phyloP scores from a whole-genome alignment of 35 echinoderm and acorn worm genomes.

The Apostichopus californicus region DNA sequence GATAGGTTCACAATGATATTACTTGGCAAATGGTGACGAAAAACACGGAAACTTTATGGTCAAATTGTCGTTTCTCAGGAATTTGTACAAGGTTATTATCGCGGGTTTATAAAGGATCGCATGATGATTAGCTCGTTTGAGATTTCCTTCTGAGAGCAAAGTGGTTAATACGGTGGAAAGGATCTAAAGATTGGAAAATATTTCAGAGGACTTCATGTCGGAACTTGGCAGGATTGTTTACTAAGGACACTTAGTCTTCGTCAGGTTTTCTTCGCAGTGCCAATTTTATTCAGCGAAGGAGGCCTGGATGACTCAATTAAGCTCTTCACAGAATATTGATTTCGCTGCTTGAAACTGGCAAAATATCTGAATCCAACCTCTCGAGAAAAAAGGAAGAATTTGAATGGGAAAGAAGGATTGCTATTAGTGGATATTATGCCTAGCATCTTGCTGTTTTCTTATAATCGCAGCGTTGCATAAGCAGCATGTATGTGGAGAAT shows the following conservation, averaged over 20 bases:
- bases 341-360: neutral
- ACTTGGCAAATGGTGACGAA: conserved; percentile 5
- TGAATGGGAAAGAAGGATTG: neutral
- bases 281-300: neutral
- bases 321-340: conserved; percentile 13
- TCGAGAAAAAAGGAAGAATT: neutral
- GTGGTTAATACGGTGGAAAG: neutral
- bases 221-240: neutral
- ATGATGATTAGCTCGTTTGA: neutral
- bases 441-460: too few relatives aligned
- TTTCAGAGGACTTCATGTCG: neutral
- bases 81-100: neutral
- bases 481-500: too few relatives aligned
- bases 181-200: neutral
- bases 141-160: neutral
- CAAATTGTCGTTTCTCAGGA: neutral
- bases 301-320: conserved; percentile 35
- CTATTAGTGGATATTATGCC: too few relatives aligned
- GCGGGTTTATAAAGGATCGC: neutral
- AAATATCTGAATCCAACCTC: conserved; percentile 4
- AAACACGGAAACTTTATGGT: neutral
- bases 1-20: neutral
- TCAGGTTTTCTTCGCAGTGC: neutral
- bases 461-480: too few relatives aligned
- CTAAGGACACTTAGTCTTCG: neutral